Evolutionary conservation across 2,113 vertebrate genomes (phyloP), one percentile per base, ranked within the genome.

Genomic region (Aythya baeri): DNA sequence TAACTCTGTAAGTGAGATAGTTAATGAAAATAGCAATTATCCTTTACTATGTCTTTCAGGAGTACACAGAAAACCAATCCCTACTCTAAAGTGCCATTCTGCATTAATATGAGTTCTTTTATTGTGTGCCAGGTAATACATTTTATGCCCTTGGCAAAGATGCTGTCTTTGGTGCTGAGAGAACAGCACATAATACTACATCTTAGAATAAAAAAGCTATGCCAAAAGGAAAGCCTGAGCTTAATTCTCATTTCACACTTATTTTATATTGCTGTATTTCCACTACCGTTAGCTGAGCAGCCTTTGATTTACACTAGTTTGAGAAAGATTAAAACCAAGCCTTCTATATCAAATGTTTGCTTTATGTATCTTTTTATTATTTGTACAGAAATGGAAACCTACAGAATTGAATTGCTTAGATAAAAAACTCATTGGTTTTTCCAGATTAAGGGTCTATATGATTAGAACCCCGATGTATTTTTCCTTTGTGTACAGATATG

Each of bases 21-120:
- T 52, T 88, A 91, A 91, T 83, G 85, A 77, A 88, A 93, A 81
- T 52, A 67, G 13, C 57, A 83, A 74, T 95, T 96, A 77, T 59
- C 21, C n/a, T 88, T 91, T 86, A 67, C 55, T 71, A 1, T 31
- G 72, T 59, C 78, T 93, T 91, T 86, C 43, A 59, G 68, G 55
- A 95, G 13, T 88, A 62, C 27, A 52, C 44, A 41, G 59, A 34
- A 83, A 90, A 78, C 22, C 27, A 78, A 26, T 49, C n/a, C 26
- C 25, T 77, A 43, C 32, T 89, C 71, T 77, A 21, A 82, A 91
- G 50, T 32, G 55, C 83, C 82, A 41, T 71, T 89, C 68, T 86
- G 27, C 36, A 32, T 89, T 89, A 87, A 52, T 83, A 55, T 36
- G 13, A 27, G 22, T 44, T n/a, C 2, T 74, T 91, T 80, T 82